These are phyloP conservation scores for Anguilla marmorata DNA, from an alignment of 2,797 vertebrate genomes.

Conservation along the genomic window DNA sequence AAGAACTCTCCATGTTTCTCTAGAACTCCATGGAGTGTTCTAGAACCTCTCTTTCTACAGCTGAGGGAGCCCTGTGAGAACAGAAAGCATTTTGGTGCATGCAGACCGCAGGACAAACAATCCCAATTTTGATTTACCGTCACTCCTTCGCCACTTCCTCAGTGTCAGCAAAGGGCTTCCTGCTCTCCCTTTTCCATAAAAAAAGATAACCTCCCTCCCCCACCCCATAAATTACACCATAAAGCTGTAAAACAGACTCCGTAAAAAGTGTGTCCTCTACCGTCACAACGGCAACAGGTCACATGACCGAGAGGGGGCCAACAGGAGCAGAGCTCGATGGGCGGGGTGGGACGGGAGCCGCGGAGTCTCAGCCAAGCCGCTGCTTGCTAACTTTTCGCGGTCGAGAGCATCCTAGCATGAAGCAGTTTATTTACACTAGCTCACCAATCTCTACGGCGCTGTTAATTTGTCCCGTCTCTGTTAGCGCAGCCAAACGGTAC, in stretches of 20 bases:
- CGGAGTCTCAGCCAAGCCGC: neutral
- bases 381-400: neutral
- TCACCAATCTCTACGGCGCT: neutral
- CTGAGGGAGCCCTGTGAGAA: neutral
- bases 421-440: constrained; percentile 5
- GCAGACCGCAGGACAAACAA: neutral
- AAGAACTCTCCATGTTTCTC: neutral
- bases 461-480: neutral
- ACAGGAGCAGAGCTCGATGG: neutral
- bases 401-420: neutral
- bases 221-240: neutral
- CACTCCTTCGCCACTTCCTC: neutral
- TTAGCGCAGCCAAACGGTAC: neutral
- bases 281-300: neutral
- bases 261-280: neutral
- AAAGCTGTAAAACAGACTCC: neutral
- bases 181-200: neutral
- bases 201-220: neutral
- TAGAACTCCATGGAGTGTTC: neutral
- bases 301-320: neutral
- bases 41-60: neutral
- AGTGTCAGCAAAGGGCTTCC: neutral
- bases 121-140: neutral
- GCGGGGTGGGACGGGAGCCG: neutral
- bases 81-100: neutral